Evolutionary conservation across 2,888 invertebrate genomes (phyloP), one percentile per base, ranked within the genome.

Genomic region (Epinotia nisella): DNA sequence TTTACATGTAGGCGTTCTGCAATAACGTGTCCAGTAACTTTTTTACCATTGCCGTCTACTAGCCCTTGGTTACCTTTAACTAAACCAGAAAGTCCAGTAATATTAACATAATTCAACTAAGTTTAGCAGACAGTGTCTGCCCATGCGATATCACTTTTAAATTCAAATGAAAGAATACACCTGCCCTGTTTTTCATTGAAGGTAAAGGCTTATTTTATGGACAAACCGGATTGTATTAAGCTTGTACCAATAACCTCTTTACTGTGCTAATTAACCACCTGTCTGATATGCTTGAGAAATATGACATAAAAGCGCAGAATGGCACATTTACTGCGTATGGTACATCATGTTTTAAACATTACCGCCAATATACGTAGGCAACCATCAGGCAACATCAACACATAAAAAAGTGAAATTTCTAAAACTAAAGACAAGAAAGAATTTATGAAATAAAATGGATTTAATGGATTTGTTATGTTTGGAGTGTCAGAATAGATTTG

Each of bases 1-100:
- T 66, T 41, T 41, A 55, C 39, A 56, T 66, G 66, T 56, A 56
- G 66, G 61, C 61, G 39, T 60, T 3, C 24, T 55, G 53, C 65
- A 65, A 65, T 35, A 70, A 69, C 60, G 13, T 24, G 24, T 45
- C 1, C 19, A 19, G n/a, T 45, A 24, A 45, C 53, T 55, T 66
- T 71, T 71, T 67, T 71, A 19, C 55, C 53, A 24, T 61, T 19
- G 55, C 51, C 53, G 53, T 66, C 66, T 71, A 55, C 66, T 71
- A 55, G 51, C 49, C 58, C 24, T 55, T 62, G 29, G 55, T 53
- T 17, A 49, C 39, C 17, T 53, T 21, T 29, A 56, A 35, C 15
- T 58, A 68, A 72, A 72, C 67, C 56, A 58, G 72, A 68, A 72
- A 61, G 29, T 56, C 72, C 49, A 55, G 72, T 62, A 62, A n/a